Evolutionary conservation across 1,140 invertebrate genomes (phyloP).

Genomic region (Pseudomyrmex flavicornis): DNA sequence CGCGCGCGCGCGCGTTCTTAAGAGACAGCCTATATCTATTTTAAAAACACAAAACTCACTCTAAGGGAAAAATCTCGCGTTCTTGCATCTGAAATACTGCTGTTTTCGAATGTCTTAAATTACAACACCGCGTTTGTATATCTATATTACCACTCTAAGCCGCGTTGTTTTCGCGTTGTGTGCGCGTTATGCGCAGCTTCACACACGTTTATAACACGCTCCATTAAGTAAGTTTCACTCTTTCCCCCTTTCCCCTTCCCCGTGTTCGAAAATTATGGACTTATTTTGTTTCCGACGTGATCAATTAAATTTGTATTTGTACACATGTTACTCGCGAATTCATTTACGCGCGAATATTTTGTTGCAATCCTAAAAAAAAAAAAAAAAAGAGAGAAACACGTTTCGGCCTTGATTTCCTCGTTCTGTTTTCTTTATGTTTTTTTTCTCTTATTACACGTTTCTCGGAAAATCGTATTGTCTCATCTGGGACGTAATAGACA

Average conservation of each 20-base stretch:
- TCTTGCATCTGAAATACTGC: neutral
- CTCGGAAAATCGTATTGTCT: slow-evolving; percentile 25
- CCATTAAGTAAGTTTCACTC: neutral
- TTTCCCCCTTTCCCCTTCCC: neutral
- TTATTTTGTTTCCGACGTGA: slow-evolving; percentile 29
- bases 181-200: neutral
- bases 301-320: neutral
- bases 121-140: neutral
- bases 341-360: too few species aligned
- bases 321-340: neutral
- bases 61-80: neutral
- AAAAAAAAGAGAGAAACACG: neutral
- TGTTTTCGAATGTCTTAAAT: neutral
- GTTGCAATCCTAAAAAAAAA: too few species aligned
- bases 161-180: neutral
- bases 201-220: slow-evolving; percentile 12
- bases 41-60: neutral
- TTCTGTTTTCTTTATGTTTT: neutral
- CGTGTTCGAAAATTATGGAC: slow-evolving; percentile 14
- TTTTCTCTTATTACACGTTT: neutral
- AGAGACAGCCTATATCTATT: too few species aligned
- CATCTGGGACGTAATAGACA: slow-evolving; percentile 23
- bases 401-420: neutral
- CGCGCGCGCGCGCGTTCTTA: too few species aligned
- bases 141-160: neutral